These are phyloP conservation scores for Hirtodrosophila alboralis DNA, from an alignment of 2,888 invertebrate species.

Conservation along the genomic window DNA sequence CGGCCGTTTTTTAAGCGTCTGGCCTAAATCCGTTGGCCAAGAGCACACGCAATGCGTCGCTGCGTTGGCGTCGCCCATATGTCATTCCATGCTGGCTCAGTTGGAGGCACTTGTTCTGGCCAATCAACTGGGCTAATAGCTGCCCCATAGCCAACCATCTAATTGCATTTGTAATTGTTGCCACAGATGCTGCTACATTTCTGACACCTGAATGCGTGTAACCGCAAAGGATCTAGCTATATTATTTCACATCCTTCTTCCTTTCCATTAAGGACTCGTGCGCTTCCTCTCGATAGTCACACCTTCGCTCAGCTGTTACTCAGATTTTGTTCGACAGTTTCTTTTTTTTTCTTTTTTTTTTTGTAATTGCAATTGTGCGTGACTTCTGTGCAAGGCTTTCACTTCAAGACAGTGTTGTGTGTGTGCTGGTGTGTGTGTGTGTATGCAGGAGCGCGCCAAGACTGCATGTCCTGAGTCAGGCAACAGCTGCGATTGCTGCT, in stretches of 20 bases:
- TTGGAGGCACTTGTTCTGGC: conserved; percentile 57
- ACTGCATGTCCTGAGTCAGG: conserved; percentile 18
- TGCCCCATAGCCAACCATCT: conserved; percentile 19
- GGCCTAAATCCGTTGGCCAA: conserved; percentile 50
- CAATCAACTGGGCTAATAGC: conserved; percentile 52
- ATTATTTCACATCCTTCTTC: conserved; percentile 52
- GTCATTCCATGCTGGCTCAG: conserved; percentile 37
- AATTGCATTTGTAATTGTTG: conserved; percentile 62
- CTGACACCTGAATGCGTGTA: conserved; percentile 52
- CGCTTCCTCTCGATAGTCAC: conserved; percentile 33
- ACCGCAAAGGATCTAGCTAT: conserved; percentile 61
- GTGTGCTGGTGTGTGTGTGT: conserved; percentile 1
- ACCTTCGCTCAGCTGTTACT: conserved; percentile 65
- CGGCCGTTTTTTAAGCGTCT: conserved; percentile 65
- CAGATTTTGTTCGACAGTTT: conserved; percentile 61
- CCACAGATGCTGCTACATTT: conserved; percentile 57
- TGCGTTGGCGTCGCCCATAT: conserved; percentile 67
- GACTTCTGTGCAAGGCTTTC: conserved; percentile 34
- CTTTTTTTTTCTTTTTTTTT: conserved; percentile 10
- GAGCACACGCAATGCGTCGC: conserved; percentile 52
- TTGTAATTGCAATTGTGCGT: conserved; percentile 62
- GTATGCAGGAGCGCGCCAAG: conserved; percentile 53
- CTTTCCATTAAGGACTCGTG: conserved; percentile 44
- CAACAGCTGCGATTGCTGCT: conserved; percentile 58
- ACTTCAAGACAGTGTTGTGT: conserved; percentile 13